Evolutionary conservation across 2,888 invertebrate species (phyloP).

Genomic region (Ectemnius continuus): DNA sequence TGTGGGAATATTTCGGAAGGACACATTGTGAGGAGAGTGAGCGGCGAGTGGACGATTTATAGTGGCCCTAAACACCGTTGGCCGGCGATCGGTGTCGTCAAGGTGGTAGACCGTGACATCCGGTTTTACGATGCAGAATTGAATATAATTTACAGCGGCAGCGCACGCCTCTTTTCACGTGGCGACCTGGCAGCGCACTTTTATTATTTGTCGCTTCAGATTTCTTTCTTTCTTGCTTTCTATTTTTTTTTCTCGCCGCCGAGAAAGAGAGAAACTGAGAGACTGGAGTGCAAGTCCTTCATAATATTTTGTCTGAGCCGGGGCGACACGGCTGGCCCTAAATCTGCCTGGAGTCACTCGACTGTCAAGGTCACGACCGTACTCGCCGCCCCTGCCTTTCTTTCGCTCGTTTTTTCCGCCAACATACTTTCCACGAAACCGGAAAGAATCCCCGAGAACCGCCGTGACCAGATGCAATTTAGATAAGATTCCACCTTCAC

Average conservation of each 20-base stretch:
- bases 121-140: slow-evolving; percentile 70
- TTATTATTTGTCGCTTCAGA: slow-evolving; percentile 13
- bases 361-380: slow-evolving; percentile 33
- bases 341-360: slow-evolving; percentile 22
- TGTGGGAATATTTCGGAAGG: slow-evolving; percentile 18
- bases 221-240: slow-evolving; percentile 6
- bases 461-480: slow-evolving; percentile 31
- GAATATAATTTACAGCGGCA: slow-evolving; percentile 70
- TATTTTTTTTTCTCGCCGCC: not conserved
- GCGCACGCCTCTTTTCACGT: slow-evolving; percentile 54
- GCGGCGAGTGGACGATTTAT: slow-evolving; percentile 48
- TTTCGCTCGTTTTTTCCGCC: slow-evolving; percentile 15
- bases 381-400: no score
- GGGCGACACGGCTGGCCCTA: slow-evolving; percentile 13
- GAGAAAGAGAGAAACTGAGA: not conserved
- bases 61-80: slow-evolving; percentile 45
- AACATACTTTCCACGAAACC: slow-evolving; percentile 37
- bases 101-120: slow-evolving; percentile 66
- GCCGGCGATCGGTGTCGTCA: slow-evolving; percentile 64
- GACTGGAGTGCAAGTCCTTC: slow-evolving; percentile 18
- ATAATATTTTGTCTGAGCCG: slow-evolving; percentile 37
- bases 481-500: slow-evolving; percentile 35
- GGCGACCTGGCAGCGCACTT: slow-evolving; percentile 24
- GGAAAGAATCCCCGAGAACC: slow-evolving; percentile 22
- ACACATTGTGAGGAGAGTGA: slow-evolving; percentile 24